Evolutionary conservation across 2,113 vertebrate genomes (phyloP).

Genomic region (Burhinus oedicnemus): DNA sequence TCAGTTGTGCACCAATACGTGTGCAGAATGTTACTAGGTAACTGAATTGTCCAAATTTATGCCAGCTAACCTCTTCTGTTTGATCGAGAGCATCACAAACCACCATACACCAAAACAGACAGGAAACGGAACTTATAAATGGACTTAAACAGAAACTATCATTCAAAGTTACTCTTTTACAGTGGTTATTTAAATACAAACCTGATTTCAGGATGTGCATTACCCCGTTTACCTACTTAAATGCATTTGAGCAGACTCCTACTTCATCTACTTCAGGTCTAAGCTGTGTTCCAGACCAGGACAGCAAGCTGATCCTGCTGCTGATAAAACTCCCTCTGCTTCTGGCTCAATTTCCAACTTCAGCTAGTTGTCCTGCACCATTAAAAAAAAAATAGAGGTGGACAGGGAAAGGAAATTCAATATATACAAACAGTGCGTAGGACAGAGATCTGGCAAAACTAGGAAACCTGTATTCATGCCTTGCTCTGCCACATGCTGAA

Average conservation of each 20-base stretch:
- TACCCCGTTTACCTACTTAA: background rate
- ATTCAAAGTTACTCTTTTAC: background rate
- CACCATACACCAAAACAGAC: background rate
- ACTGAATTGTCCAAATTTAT: background rate
- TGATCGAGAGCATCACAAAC: background rate
- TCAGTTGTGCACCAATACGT: background rate
- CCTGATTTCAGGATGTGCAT: background rate
- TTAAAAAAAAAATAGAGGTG: background rate
- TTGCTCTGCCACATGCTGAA: background rate
- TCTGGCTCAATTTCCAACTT: slow-evolving; percentile 43
- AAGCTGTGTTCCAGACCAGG: slow-evolving; percentile 3
- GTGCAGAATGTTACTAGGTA: background rate
- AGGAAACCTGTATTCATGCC: background rate
- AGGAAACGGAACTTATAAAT: background rate
- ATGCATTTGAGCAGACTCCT: background rate
- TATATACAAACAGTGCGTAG: background rate
- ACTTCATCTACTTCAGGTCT: slow-evolving; percentile 69
- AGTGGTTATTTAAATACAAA: background rate
- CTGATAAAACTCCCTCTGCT: slow-evolving; percentile 5
- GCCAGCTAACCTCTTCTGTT: background rate
- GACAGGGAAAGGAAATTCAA: background rate
- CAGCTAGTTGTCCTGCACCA: slow-evolving; percentile 51
- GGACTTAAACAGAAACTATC: background rate
- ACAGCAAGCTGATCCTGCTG: background rate
- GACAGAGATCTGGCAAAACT: background rate